Conservation (phyloP, 2,113 vertebrate species). For the Dermatemys mawii region DNA sequence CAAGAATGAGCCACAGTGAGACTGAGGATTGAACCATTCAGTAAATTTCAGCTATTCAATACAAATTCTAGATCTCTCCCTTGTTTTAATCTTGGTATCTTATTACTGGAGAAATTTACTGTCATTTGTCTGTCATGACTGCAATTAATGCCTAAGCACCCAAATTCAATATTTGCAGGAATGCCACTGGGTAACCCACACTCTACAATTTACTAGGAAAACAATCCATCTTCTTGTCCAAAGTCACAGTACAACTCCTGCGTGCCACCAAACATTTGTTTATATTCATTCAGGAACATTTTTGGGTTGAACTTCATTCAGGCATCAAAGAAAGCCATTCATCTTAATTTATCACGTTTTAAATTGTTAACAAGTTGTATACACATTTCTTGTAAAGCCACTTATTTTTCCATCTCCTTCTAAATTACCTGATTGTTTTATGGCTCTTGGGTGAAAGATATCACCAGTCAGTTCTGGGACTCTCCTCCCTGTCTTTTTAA, state of each 20-base stretch:
- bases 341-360: neutral
- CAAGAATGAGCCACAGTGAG: neutral
- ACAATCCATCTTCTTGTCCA: neutral
- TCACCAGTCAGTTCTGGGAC: neutral
- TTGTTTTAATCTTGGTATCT: neutral
- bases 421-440: neutral
- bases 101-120: neutral
- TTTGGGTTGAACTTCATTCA: constrained; percentile 20
- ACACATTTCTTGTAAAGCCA: neutral
- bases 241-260: neutral
- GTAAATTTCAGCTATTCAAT: neutral
- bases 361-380: neutral
- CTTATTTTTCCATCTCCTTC: neutral
- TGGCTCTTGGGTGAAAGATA: neutral
- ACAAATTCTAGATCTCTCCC: neutral
- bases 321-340: neutral
- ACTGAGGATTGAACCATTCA: neutral
- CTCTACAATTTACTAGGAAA: neutral
- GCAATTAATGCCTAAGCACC: constrained; percentile 34
- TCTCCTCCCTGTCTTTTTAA: neutral
- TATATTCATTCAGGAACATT: constrained; percentile 22
- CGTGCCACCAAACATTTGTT: neutral
- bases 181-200: neutral
- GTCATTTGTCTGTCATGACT: neutral
- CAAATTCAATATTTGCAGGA: neutral